Percentiles rank a stretch among this genome's conserved stretches.
Conservation (phyloP, 1,140 invertebrate species). For the Diploscapter pachys region DNA sequence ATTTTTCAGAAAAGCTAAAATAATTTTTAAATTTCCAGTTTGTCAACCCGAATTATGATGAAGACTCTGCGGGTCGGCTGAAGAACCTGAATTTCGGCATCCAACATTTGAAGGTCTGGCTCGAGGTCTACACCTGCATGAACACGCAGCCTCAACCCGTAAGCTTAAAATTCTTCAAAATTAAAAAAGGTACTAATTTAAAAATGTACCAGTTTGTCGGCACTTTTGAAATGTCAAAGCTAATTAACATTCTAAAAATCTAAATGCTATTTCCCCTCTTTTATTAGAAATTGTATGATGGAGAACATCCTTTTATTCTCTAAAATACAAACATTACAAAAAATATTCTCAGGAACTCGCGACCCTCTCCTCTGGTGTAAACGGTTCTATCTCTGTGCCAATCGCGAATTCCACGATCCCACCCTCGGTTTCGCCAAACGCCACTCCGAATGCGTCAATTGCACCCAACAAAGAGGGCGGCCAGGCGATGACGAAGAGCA, state of each 20-base stretch:
- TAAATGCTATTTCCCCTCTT: not conserved
- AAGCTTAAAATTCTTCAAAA: too few relatives aligned
- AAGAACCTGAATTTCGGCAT: constrained; percentile 6
- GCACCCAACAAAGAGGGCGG: not conserved
- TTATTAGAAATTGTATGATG: not conserved
- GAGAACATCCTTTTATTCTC: not conserved
- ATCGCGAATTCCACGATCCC: not conserved
- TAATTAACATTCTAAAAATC: too few relatives aligned
- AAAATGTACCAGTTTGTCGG: too few relatives aligned
- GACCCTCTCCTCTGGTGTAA: not conserved
- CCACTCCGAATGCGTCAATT: not conserved
- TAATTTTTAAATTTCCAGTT: not conserved
- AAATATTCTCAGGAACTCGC: not conserved
- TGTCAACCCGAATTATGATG: constrained; percentile 13
- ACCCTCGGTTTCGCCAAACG: not conserved
- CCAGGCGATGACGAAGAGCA: constrained; percentile 17
- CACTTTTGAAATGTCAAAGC: too few relatives aligned
- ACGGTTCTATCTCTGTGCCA: not conserved
- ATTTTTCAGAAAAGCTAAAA: too few relatives aligned
- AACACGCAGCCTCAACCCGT: too few relatives aligned
- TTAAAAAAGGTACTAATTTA: too few relatives aligned
- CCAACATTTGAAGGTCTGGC: constrained; percentile 10
- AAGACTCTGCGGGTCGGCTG: not conserved
- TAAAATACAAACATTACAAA: not conserved
- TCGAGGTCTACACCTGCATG: constrained; percentile 6